Base-by-base conservation (phyloP, 2,888 invertebrate species). In the Alviniconcha strummeri region DNA sequence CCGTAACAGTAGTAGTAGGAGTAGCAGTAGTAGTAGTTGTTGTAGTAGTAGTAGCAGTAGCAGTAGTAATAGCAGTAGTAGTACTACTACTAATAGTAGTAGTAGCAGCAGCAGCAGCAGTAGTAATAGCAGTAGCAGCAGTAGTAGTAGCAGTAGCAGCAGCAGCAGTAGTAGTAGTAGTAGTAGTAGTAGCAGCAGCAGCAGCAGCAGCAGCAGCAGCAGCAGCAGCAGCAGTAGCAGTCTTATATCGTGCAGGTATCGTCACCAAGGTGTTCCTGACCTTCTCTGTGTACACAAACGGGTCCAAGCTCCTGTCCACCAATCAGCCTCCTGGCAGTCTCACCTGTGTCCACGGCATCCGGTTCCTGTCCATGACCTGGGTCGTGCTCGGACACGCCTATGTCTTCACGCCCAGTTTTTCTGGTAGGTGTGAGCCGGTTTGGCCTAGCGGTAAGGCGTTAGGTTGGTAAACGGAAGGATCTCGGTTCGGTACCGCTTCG, bases 291-390 rank as follows among this genome's bases (percentile, higher is more conserved):
- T 88, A 89, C 85, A 88, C 90, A 5, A 91, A 91, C 86, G 90
- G 87, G 17, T 74, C 83, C 36, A 90, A 89, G 72, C 69, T 91
- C 9, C 85, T 91, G 83, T 85, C 87, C 82, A 89, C 89, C 1
- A 82, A 83, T 8, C 88, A 89, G 57, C 81, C 87, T 8, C 81
- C 86, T 3, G 90, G 89, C n/a, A 87, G 86, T 17, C 84, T 97
- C 88, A 95, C 95, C 72, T 96, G 96, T 90, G 95, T 97, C 85
- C 96, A 97, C 88, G 96, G 96, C 13, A 94, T 97, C 69, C 95
- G 96, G 87, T 95, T 92, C 84, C 80, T 92, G 81, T 91, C 90
- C 84, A 90, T 92, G 90, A 88, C 89, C 52, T 92, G 92, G 92
- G 91, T 92, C 54, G 90, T 92, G 13, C 89, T 92, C 8, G 92